Conservation (phyloP, 1,140 invertebrate genomes). For the Pseudomyrmex concolor region DNA sequence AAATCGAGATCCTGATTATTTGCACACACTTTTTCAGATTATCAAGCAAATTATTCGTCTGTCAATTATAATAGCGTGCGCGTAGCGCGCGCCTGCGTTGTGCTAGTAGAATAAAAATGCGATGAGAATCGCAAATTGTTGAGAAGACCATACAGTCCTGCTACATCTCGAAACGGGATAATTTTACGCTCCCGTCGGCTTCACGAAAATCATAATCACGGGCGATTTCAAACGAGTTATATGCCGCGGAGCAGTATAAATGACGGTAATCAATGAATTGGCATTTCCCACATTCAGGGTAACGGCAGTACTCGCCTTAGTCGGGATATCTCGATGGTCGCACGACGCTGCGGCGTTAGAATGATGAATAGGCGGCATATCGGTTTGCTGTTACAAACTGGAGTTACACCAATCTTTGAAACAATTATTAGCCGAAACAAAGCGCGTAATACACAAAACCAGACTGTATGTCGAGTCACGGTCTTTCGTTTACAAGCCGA, state of each 20-base stretch:
- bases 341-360: slow-evolving; percentile 65
- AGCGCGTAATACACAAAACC: slow-evolving; percentile 20
- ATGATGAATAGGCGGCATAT: slow-evolving; percentile 62
- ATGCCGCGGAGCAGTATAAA: slow-evolving; percentile 60
- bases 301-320: slow-evolving; percentile 29
- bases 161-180: background rate
- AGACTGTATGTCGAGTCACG: slow-evolving; percentile 40
- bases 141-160: background rate
- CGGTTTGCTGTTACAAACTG: slow-evolving; percentile 14
- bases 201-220: slow-evolving; percentile 44
- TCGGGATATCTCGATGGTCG: slow-evolving; percentile 62
- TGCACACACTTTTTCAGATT: too few species aligned
- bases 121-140: background rate
- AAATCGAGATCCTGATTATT: too few species aligned
- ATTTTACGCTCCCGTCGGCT: slow-evolving; percentile 21
- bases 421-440: slow-evolving; percentile 66
- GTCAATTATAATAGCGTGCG: too few species aligned
- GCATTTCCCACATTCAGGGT: slow-evolving; percentile 73
- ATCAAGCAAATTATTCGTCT: too few species aligned
- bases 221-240: slow-evolving; percentile 63
- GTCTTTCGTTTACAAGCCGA: slow-evolving; percentile 22
- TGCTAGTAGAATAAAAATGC: too few species aligned
- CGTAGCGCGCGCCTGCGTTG: too few species aligned
- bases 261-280: slow-evolving; percentile 75
- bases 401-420: slow-evolving; percentile 59